These are phyloP conservation scores for Sparus aurata DNA, from an alignment of 2,797 vertebrate genomes.

Conservation along the genomic window DNA sequence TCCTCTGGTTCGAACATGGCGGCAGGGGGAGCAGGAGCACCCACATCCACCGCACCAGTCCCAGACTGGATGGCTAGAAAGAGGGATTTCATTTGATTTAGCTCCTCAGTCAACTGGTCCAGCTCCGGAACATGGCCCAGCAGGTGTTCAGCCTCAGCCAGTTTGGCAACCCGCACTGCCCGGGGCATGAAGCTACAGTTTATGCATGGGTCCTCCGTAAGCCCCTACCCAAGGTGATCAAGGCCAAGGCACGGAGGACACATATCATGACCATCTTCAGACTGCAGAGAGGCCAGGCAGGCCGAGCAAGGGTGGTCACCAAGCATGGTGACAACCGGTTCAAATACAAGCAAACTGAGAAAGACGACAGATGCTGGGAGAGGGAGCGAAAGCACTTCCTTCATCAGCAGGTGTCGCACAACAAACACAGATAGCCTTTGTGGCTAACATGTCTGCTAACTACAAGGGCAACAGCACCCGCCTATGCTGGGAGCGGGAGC, in stretches of 20 bases:
- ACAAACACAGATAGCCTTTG: neutral
- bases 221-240: too few relatives aligned
- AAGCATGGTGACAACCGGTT: neutral
- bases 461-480: neutral
- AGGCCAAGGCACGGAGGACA: neutral
- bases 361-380: neutral
- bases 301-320: neutral
- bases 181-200: too few relatives aligned
- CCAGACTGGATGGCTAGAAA: too few relatives aligned
- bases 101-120: too few relatives aligned
- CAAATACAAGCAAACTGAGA: neutral
- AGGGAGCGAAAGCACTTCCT: neutral
- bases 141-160: neutral
- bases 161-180: neutral
- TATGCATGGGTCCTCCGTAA: too few relatives aligned
- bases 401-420: neutral
- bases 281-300: neutral
- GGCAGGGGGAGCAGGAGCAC: too few relatives aligned
- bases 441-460: neutral
- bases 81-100: too few relatives aligned
- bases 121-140: neutral
- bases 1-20: too few relatives aligned
- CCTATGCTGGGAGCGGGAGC: too few relatives aligned
- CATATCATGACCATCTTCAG: neutral
- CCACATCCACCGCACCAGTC: too few relatives aligned